Conservation (phyloP, 2,888 invertebrate genomes). For the Bombylius major region DNA sequence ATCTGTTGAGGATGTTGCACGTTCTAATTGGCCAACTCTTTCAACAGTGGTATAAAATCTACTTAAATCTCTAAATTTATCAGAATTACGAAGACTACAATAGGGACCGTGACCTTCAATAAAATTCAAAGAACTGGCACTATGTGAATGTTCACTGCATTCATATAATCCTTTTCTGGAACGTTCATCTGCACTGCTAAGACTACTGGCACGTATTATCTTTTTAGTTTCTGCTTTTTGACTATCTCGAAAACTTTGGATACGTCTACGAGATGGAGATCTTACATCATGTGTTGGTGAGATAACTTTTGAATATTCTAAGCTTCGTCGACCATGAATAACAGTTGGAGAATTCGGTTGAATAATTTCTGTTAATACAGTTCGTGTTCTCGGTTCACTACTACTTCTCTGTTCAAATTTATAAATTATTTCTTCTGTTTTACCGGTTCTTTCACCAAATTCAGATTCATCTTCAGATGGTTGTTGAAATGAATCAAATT, state of each 20-base stretch:
- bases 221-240: conserved; percentile 30
- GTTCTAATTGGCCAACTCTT: conserved; percentile 69
- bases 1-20: conserved; percentile 55
- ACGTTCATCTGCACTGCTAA: conserved; percentile 43
- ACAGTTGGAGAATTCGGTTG: conserved; percentile 8
- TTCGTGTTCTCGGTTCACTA: conserved; percentile 46
- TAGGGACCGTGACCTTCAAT: conserved; percentile 30
- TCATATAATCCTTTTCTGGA: conserved; percentile 25
- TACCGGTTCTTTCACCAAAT: conserved; percentile 23
- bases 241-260: conserved; percentile 37
- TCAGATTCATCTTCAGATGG: conserved; percentile 25
- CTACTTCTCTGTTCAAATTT: conserved; percentile 43
- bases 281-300: conserved; percentile 37
- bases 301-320: conserved; percentile 28
- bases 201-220: conserved; percentile 49
- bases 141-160: conserved; percentile 29
- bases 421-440: conserved; percentile 33
- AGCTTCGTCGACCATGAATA: conserved; percentile 15
- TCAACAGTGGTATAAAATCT: conserved; percentile 77
- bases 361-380: conserved; percentile 11
- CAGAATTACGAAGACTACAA: conserved; percentile 47
- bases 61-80: conserved; percentile 71
- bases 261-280: conserved; percentile 54
- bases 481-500: conserved; percentile 15
- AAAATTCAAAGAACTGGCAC: conserved; percentile 39